Percentiles rank a stretch among this genome's conserved stretches.
Evolutionary conservation across 2,797 vertebrate genomes (phyloP).

Genomic region (Gorsachius magnificus): DNA sequence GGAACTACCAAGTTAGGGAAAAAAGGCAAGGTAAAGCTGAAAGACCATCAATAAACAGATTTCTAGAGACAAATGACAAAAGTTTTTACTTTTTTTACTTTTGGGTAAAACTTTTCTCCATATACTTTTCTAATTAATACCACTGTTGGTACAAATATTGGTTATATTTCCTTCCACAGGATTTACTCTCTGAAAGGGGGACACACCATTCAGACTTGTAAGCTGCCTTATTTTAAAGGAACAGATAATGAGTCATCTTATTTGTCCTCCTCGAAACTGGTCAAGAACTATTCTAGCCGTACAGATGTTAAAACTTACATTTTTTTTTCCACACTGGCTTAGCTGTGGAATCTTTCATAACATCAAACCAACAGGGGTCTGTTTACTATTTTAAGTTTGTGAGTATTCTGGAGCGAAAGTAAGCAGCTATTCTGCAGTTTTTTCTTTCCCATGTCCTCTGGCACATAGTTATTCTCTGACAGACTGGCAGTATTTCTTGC

Average conservation of each 20-base stretch:
- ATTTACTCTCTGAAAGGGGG: not conserved
- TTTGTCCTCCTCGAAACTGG: not conserved
- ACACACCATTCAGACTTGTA: not conserved
- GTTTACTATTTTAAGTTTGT: not conserved
- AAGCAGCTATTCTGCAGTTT: not conserved
- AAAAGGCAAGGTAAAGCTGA: not conserved
- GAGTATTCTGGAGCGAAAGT: not conserved
- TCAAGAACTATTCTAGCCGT: not conserved
- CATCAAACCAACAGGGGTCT: not conserved
- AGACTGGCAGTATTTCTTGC: not conserved
- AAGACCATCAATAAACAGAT: not conserved
- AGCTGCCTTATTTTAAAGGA: not conserved
- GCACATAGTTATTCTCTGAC: not conserved
- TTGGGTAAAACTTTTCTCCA: not conserved
- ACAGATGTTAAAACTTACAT: not conserved
- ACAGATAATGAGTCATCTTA: not conserved
- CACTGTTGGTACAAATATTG: not conserved
- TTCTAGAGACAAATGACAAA: not conserved
- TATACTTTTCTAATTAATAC: not conserved
- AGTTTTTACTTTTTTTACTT: not conserved
- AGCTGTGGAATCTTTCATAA: not conserved
- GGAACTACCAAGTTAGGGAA: not conserved
- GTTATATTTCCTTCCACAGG: not conserved
- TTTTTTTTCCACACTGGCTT: not conserved
- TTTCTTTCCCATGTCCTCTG: not conserved